Conservation (phyloP, 2,888 invertebrate species). For the Plebejus melissa region DNA sequence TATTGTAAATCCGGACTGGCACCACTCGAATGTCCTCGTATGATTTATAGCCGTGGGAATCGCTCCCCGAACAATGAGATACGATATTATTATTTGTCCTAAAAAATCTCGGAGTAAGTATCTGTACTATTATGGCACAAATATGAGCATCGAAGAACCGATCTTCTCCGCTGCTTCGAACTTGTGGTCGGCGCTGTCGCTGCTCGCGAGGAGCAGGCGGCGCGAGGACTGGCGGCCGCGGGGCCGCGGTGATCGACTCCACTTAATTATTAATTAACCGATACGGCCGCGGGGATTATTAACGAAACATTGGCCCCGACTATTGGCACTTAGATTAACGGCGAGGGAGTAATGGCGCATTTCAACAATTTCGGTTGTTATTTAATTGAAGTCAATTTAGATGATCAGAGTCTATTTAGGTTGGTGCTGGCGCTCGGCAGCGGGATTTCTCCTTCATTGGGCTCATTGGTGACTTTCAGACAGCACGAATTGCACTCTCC, state of each 20-base stretch:
- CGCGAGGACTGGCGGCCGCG: slow-evolving; percentile 39
- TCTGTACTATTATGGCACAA: neutral
- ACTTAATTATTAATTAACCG: slow-evolving; percentile 76
- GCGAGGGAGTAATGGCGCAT: slow-evolving; percentile 79
- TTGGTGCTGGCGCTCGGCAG: slow-evolving; percentile 77
- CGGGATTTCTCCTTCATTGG: slow-evolving; percentile 79
- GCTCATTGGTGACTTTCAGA: slow-evolving; percentile 79
- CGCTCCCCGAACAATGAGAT: neutral
- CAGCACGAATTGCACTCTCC: slow-evolving; percentile 77
- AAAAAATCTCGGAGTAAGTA: neutral
- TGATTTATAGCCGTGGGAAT: slow-evolving; percentile 77
- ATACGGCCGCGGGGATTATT: slow-evolving; percentile 69
- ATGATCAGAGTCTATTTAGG: slow-evolving; percentile 80
- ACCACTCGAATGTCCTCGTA: slow-evolving; percentile 63
- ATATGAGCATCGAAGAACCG: neutral
- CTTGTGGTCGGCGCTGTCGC: neutral
- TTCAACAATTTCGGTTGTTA: slow-evolving; percentile 80
- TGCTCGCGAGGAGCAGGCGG: slow-evolving; percentile 12
- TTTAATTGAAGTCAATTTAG: slow-evolving; percentile 80
- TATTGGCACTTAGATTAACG: slow-evolving; percentile 79
- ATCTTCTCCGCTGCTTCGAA: neutral
- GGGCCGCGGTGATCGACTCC: slow-evolving; percentile 57
- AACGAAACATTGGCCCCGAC: slow-evolving; percentile 77
- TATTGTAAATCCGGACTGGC: slow-evolving; percentile 74
- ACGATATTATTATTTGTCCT: neutral